Base-by-base conservation (phyloP, 2,797 vertebrate species). In the Molossus alvarezi region DNA sequence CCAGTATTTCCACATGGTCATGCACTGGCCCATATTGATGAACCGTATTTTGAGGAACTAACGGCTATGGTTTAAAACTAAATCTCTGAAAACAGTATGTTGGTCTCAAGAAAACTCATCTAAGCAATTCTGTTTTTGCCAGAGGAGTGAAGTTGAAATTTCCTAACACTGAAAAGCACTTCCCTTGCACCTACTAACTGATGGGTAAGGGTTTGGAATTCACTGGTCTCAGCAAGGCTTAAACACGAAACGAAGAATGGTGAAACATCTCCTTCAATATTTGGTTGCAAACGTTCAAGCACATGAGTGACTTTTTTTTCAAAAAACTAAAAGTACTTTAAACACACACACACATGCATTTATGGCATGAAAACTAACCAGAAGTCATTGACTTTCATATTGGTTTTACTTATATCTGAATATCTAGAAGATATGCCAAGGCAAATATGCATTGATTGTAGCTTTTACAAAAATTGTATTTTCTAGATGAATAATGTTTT, bases 331-430 rank as follows among this genome's bases (percentile, higher is more conserved):
- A 92, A 88, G 33, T 51, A 58, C 33, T 87, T 95, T 94, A 86
- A 94, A 96, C 1, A 77, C 27, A 13, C 69, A 33, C 33, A 92
- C 0, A 17, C 12, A 67, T 41, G 9, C 20, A 67, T 58, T 90
- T 67, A 72, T 55, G 25, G 6, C 20, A 83, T 83, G 82, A 94
- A 55, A 86, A 57, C 73, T 94, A 90, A 90, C 13, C 12, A 93
- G 65, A 93, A 96, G 4, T 57, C 75, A 95, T 14, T 94, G 65
- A 85, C 95, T 97, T 95, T 81, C 57, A 81, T 87, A 93, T 6
- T 73, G 73, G n/a, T 93, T 92, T 91, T 75, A 87, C 27, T 93
- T 91, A 37, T 1, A 87, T 77, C n/a, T 69, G 25, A 81, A 60
- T 75, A 85, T 58, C 4, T 81, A 92, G 92, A 90, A 91, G 75